Evolutionary conservation across 1,140 invertebrate genomes (phyloP).

Genomic region (Leptopilina boulardi): DNA sequence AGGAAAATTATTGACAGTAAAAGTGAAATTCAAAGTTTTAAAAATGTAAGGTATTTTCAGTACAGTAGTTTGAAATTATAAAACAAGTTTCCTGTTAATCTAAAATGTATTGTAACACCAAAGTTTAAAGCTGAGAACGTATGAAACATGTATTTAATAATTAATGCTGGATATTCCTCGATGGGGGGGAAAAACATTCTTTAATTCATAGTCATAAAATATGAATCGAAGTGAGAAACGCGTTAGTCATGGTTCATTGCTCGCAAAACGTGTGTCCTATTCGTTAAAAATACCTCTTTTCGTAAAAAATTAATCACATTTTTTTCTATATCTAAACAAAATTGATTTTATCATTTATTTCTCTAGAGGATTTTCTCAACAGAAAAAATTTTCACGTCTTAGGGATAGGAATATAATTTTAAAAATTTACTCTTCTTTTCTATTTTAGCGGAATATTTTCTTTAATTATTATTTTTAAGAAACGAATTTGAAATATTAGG

Average conservation of each 20-base stretch:
- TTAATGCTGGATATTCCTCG: not conserved
- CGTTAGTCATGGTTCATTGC: not conserved
- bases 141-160: not conserved
- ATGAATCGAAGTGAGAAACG: slow-evolving; percentile 1
- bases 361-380: not conserved
- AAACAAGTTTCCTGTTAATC: not conserved
- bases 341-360: not conserved
- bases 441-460: not conserved
- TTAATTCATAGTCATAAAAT: slow-evolving; percentile 30
- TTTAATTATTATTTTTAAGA: too few species aligned
- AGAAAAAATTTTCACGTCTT: not conserved
- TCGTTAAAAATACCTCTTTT: not conserved
- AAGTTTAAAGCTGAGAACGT: not conserved
- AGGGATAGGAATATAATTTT: not conserved
- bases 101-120: not conserved
- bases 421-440: not conserved
- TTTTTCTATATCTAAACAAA: not conserved
- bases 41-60: not conserved
- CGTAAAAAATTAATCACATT: not conserved
- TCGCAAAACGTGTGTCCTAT: not conserved
- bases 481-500: too few species aligned
- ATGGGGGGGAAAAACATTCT: not conserved
- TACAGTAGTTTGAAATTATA: not conserved
- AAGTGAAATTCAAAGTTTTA: not conserved
- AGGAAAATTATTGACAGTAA: not conserved